Base-by-base conservation (phyloP, 1,140 invertebrate genomes). In the Phymastichus coffea region DNA sequence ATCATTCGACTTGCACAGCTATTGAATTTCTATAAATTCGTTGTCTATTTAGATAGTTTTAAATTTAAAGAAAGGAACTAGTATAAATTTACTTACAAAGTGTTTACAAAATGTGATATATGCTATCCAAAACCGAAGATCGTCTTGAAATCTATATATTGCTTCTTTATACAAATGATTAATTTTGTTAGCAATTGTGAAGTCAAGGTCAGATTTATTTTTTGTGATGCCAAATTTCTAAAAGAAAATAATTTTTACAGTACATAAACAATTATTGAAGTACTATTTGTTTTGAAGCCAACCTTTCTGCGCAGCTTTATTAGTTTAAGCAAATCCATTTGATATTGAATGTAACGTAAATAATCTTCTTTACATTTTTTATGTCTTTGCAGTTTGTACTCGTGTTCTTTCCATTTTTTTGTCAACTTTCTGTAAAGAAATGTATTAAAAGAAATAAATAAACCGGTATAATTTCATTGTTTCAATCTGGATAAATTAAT, bases 81-180 rank as follows among this genome's bases (percentile, higher is more conserved):
- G 4, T 43, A 17, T 46, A 38, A 46, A 51, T 40, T 53, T 63
- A 73, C 75, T 70, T 70, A 85, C 86, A 68, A 86, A 81, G 69
- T 83, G 79, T 67, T 83, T 84, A 64, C 86, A 88, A 75, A 90
- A 91, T 63, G 87, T 85, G 49, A 91, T 86, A 65, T 89, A 86
- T 26, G 85, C 84, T 64, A 88, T 79, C 83, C 88, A 91, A 53
- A 90, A 81, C 69, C 86, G 81, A 8, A 89, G 67, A 71, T 90
- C 87, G 70, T 84, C 80, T 75, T 86, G 82, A 70, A 86, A 88
- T 60, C 80, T 80, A 33, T 76, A 76, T 61, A 87, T 82, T 33
- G 84, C 82, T 52, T 83, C 79, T 69, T 82, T 84, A 60, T 86
- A 89, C 2, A 91, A 70, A 70, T 81, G 81, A 67, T 86, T 85